phyloP scores from a whole-genome alignment of 2,797 vertebrate species.

The Helarctos malayanus region DNA sequence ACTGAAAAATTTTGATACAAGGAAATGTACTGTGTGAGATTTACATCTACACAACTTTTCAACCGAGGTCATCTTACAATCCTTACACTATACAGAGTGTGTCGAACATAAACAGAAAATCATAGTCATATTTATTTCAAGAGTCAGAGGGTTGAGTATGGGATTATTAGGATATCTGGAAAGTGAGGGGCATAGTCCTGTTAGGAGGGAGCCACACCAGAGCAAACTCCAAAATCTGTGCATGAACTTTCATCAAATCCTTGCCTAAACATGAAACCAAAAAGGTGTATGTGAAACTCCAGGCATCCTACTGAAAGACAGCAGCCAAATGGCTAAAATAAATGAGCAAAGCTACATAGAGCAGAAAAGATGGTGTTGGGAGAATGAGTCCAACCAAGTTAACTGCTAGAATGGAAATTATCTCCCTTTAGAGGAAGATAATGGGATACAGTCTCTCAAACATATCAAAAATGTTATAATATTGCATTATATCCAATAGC shows the following conservation, averaged over 20 bases:
- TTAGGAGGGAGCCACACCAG: not conserved
- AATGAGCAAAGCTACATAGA: not conserved
- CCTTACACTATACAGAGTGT: not conserved
- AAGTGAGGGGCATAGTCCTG: not conserved
- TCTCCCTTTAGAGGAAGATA: not conserved
- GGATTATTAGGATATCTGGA: not conserved
- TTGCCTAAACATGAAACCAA: not conserved
- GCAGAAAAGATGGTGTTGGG: not conserved
- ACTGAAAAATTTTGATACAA: not conserved
- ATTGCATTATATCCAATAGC: not conserved
- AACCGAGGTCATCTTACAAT: not conserved
- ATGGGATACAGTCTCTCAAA: not conserved
- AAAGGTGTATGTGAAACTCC: not conserved
- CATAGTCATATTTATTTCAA: not conserved
- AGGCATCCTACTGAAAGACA: not conserved
- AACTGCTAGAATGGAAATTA: not conserved
- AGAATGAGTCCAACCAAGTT: not conserved
- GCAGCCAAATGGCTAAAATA: not conserved
- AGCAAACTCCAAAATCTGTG: not conserved
- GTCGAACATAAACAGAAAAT: not conserved
- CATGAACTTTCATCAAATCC: not conserved
- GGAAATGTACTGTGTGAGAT: not conserved
- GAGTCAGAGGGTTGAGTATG: not conserved
- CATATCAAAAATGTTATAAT: not conserved
- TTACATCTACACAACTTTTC: not conserved